Conservation (phyloP, 1,140 invertebrate genomes). For the Drosophila repleta region DNA sequence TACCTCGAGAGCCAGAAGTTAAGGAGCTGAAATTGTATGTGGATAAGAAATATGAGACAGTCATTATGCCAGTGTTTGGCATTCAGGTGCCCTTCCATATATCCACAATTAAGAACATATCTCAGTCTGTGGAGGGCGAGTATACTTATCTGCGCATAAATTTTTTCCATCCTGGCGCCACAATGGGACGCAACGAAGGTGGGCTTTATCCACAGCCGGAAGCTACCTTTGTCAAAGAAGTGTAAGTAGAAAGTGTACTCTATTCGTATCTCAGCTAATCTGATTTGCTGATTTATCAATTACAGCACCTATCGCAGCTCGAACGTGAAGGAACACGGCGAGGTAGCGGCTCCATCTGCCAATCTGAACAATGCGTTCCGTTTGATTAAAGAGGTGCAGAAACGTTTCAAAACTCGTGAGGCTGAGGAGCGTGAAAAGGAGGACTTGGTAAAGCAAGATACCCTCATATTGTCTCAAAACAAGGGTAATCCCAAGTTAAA, state of each 20-base stretch:
- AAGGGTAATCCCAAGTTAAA: slow-evolving; percentile 99
- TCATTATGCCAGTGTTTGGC: slow-evolving; percentile 98
- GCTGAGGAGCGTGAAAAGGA: slow-evolving; percentile 99
- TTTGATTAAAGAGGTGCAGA: slow-evolving; percentile 99
- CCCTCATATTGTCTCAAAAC: slow-evolving; percentile 96
- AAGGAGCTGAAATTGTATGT: slow-evolving; percentile 98
- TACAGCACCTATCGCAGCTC: slow-evolving; percentile 97
- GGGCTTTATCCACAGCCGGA: slow-evolving; percentile 96
- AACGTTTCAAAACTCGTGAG: slow-evolving; percentile 98
- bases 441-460: slow-evolving; percentile 99
- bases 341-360: slow-evolving; percentile 96
- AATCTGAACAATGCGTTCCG: slow-evolving; percentile 98
- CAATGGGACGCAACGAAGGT: slow-evolving; percentile 96
- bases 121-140: slow-evolving; percentile 98
- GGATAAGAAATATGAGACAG: slow-evolving; percentile 98
- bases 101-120: slow-evolving; percentile 99
- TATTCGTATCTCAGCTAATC: background rate
- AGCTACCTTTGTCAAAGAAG: slow-evolving; percentile 98
- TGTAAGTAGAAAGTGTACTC: slow-evolving; percentile 87
- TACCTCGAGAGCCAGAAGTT: slow-evolving; percentile 97
- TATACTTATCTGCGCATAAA: slow-evolving; percentile 99
- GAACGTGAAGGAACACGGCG: slow-evolving; percentile 98
- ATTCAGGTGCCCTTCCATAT: slow-evolving; percentile 99
- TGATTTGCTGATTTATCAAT: slow-evolving; percentile 20
- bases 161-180: slow-evolving; percentile 99